phyloP scores from a whole-genome alignment of 2,113 vertebrate species.

The Chascanopsetta lugubris region DNA sequence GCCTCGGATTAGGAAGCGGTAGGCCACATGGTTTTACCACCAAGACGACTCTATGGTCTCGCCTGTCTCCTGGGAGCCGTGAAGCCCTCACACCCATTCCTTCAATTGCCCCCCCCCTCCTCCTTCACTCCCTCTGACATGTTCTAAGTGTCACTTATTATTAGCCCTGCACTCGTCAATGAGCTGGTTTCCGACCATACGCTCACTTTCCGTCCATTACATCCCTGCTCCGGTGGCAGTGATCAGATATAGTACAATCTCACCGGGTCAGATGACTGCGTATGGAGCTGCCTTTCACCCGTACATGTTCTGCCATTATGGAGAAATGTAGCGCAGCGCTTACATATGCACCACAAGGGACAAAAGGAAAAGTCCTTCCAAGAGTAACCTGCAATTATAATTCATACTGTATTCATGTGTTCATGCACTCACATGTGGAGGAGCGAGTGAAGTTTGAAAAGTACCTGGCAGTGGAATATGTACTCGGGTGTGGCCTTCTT shows the following conservation, averaged over 20 bases:
- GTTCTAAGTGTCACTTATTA: conserved; percentile 47
- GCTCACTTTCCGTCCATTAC: conserved; percentile 27
- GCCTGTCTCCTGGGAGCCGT: conserved; percentile 73
- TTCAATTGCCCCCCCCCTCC: conserved; percentile 7
- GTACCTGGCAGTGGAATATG: conserved; percentile 97
- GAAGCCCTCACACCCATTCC: conserved; percentile 59
- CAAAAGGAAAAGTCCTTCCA: background rate
- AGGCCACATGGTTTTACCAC: conserved; percentile 87
- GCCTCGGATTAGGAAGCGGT: conserved; percentile 88
- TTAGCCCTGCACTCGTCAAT: conserved; percentile 52
- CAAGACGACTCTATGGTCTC: conserved; percentile 82
- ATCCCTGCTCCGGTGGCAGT: conserved; percentile 12
- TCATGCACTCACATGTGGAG: background rate
- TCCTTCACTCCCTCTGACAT: conserved; percentile 4
- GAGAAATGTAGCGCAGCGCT: background rate
- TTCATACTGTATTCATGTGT: background rate
- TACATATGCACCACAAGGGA: background rate
- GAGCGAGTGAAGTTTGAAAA: background rate
- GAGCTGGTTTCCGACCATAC: conserved; percentile 47
- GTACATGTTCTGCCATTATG: background rate
- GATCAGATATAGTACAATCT: conserved; percentile 25
- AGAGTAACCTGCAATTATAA: background rate
- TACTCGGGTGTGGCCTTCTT: conserved; percentile 98
- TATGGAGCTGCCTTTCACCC: conserved; percentile 14
- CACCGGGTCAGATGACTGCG: conserved; percentile 18